These are phyloP conservation scores for Acanthiza pusilla DNA, from an alignment of 2,797 vertebrate species.

Conservation along the genomic window DNA sequence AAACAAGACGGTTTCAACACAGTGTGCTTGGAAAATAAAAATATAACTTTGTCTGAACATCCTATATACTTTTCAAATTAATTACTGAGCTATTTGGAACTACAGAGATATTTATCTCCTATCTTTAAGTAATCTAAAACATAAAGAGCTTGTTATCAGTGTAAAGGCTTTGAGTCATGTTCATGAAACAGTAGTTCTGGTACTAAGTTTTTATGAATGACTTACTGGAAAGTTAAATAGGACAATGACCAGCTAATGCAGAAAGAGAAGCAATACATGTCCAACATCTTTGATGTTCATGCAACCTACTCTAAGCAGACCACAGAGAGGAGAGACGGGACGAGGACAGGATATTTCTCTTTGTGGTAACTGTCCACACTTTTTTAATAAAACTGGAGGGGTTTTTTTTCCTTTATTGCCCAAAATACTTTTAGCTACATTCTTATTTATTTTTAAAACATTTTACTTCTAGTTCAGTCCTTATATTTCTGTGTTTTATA, in stretches of 20 bases:
- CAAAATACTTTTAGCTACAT: background rate
- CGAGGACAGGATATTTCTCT: background rate
- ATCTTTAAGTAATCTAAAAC: background rate
- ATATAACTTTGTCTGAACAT: background rate
- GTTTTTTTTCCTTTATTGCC: background rate
- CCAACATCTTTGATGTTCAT: background rate
- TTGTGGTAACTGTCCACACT: background rate
- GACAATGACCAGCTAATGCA: background rate
- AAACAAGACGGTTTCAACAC: background rate
- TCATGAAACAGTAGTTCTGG: background rate
- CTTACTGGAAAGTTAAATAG: background rate
- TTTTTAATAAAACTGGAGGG: background rate
- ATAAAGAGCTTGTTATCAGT: background rate
- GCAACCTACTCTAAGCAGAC: background rate
- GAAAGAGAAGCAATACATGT: background rate
- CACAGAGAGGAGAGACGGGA: background rate
- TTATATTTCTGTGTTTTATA: background rate
- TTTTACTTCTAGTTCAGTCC: background rate
- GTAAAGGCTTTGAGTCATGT: background rate
- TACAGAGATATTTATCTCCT: background rate
- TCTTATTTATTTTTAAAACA: background rate
- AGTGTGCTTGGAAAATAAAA: background rate
- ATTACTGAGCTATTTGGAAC: background rate
- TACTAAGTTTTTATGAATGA: background rate
- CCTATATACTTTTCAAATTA: background rate